phyloP scores from a whole-genome alignment of 2,113 vertebrate species.

The Rhinolophus ferrumequinum region DNA sequence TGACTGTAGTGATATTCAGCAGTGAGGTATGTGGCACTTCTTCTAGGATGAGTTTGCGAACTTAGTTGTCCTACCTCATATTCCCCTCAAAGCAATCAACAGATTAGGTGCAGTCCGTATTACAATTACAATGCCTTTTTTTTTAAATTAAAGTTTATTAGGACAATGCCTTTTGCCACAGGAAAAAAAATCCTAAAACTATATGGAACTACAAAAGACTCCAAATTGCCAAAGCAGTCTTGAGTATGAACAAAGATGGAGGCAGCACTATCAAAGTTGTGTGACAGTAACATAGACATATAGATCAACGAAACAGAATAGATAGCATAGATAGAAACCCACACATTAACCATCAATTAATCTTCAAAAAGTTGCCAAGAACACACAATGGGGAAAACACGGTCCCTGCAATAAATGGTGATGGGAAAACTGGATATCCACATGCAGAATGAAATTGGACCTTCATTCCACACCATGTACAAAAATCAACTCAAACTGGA shows the following conservation, averaged over 20 bases:
- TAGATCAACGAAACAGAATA: not conserved
- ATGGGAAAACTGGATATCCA: not conserved
- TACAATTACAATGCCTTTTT: not conserved
- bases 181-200: not conserved
- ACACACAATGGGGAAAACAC: not conserved
- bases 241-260: not conserved
- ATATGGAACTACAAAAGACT: not conserved
- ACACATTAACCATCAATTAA: not conserved
- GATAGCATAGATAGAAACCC: not conserved
- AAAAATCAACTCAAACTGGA: not conserved
- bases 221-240: not conserved
- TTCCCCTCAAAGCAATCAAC: not conserved
- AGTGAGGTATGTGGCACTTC: too few relatives aligned
- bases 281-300: not conserved
- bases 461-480: not conserved
- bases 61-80: too few relatives aligned
- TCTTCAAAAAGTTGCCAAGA: not conserved
- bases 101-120: not conserved
- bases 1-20: too few relatives aligned
- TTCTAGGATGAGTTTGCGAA: too few relatives aligned
- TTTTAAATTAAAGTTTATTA: too few relatives aligned
- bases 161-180: not conserved
- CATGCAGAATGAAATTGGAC: not conserved
- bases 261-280: not conserved
- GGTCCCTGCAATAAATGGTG: not conserved